phyloP scores from a whole-genome alignment of 2,888 invertebrate genomes.

The Blastobasis adustella region DNA sequence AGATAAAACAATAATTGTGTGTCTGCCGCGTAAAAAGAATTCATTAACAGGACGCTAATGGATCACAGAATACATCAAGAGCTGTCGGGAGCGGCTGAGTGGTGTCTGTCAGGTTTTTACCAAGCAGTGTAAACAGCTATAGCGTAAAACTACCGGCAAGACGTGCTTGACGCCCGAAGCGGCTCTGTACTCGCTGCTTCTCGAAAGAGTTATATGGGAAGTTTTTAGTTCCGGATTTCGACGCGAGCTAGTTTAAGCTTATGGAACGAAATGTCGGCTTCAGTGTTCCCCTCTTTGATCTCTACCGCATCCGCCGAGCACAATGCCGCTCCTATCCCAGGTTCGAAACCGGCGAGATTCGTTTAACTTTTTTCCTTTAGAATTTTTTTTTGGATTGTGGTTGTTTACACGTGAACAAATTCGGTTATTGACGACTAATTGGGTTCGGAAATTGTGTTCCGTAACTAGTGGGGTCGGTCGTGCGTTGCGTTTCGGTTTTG shows the following conservation, averaged over 20 bases:
- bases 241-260: slow-evolving; percentile 1
- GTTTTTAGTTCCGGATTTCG: too few relatives aligned
- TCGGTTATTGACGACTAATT: slow-evolving; percentile 43
- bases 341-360: slow-evolving; percentile 9
- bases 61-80: slow-evolving; percentile 14
- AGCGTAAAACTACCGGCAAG: too few relatives aligned
- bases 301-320: slow-evolving; percentile 59
- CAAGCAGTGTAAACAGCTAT: slow-evolving; percentile 45
- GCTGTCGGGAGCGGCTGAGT: slow-evolving; percentile 27
- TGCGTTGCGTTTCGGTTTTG: slow-evolving; percentile 3
- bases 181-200: too few relatives aligned
- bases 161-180: too few relatives aligned
- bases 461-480: slow-evolving; percentile 16
- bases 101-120: slow-evolving; percentile 53
- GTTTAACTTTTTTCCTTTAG: slow-evolving; percentile 22
- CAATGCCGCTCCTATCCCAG: slow-evolving; percentile 47
- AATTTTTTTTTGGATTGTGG: slow-evolving; percentile 29
- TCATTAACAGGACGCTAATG: slow-evolving; percentile 14
- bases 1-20: neutral
- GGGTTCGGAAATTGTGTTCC: slow-evolving; percentile 39
- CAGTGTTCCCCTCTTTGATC: slow-evolving; percentile 38
- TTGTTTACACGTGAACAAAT: slow-evolving; percentile 47
- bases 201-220: too few relatives aligned
- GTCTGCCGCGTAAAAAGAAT: neutral
- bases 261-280: too few relatives aligned